phyloP scores from a whole-genome alignment of 2,113 vertebrate genomes.

The Sinocyclocheilus rhinocerous region DNA sequence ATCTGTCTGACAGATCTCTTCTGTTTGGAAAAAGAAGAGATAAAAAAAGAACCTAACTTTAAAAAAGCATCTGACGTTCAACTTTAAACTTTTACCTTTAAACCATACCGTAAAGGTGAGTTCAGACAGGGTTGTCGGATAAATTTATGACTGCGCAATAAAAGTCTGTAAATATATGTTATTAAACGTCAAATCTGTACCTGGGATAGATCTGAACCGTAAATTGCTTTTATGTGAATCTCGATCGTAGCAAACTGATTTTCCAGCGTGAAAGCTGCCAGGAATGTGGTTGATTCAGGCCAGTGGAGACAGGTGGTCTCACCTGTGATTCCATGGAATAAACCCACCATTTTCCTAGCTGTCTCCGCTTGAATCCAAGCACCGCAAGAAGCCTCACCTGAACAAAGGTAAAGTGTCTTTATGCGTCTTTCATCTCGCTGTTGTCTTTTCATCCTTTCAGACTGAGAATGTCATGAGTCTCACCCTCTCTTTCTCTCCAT shows the following conservation, averaged over 20 bases:
- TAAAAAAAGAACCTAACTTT: not conserved
- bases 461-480: constrained; percentile 33
- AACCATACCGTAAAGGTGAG: not conserved
- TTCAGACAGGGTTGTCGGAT: not conserved
- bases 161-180: constrained; percentile 18
- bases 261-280: constrained; percentile 9
- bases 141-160: constrained; percentile 30
- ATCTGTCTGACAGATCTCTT: not conserved
- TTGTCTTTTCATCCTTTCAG: constrained; percentile 28
- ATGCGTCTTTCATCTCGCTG: constrained; percentile 16
- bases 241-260: not conserved
- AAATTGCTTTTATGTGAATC: constrained; percentile 41
- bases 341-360: constrained; percentile 43
- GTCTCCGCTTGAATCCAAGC: constrained; percentile 7
- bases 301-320: constrained; percentile 56
- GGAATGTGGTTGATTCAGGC: constrained; percentile 23
- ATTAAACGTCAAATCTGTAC: constrained; percentile 29
- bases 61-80: not conserved
- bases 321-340: constrained; percentile 57
- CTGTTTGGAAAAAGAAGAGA: constrained; percentile 11
- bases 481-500: constrained; percentile 37
- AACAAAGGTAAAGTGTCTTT: constrained; percentile 44
- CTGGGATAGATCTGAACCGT: constrained; percentile 10
- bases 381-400: constrained; percentile 42
- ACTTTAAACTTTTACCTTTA: not conserved